Percentiles rank a stretch among this genome's conserved stretches.
phyloP scores from a whole-genome alignment of 2,113 vertebrate species.

The Sinocyclocheilus grahami region DNA sequence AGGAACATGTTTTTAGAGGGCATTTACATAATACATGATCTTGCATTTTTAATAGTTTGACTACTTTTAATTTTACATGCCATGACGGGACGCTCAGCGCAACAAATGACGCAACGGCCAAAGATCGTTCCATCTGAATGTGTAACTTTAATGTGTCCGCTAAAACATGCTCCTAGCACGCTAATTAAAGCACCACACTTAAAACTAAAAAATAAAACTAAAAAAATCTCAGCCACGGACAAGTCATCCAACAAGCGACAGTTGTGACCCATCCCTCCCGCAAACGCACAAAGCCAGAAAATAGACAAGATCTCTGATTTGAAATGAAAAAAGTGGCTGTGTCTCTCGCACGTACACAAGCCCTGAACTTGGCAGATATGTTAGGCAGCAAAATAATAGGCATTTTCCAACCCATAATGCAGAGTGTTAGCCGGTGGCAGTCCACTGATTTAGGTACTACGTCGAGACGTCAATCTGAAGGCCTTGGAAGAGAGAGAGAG shows the following conservation, averaged over 20 bases:
- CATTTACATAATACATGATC: background rate
- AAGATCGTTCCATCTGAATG: background rate
- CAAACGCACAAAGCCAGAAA: constrained; percentile 34
- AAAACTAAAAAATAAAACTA: background rate
- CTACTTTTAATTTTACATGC: background rate
- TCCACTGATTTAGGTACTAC: constrained; percentile 89
- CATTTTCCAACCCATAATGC: constrained; percentile 93
- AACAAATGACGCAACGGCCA: background rate
- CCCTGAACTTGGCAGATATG: constrained; percentile 81
- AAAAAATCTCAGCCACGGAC: background rate
- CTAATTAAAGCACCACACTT: background rate
- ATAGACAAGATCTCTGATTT: constrained; percentile 63
- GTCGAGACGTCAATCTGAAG: constrained; percentile 85
- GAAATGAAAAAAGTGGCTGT: constrained; percentile 73
- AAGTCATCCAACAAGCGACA: background rate
- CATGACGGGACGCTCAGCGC: background rate
- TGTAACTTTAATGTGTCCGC: background rate
- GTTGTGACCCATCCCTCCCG: background rate
- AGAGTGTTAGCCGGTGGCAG: constrained; percentile 89
- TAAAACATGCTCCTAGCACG: background rate
- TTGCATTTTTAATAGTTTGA: constrained; percentile 9
- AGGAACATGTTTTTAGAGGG: background rate
- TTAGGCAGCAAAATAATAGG: constrained; percentile 88
- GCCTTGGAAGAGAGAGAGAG: constrained; percentile 75
- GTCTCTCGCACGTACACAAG: constrained; percentile 62